Base-by-base conservation (phyloP, 2,113 vertebrate genomes). In the Petromus typicus region DNA sequence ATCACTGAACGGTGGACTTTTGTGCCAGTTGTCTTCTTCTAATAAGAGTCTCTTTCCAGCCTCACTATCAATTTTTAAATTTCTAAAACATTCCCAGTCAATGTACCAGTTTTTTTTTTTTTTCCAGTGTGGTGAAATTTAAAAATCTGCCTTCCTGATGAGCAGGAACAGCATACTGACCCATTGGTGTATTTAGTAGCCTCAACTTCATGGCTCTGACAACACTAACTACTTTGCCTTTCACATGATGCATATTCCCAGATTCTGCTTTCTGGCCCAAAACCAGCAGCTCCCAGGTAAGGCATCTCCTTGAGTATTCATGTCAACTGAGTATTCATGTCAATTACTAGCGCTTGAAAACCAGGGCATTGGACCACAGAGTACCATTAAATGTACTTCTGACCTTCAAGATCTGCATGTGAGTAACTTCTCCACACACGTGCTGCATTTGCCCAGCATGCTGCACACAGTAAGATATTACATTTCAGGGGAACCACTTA, bases 181-280 rank as follows among this genome's bases (percentile, higher is more conserved):
- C 75, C 43, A 67, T n/a, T 93, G 80, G 78, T 45, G 73, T 81
- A 89, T 27, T 80, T 69, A 84, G 32, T 7, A 54, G 43, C 64
- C 48, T 95, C 71, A 84, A 64, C 67, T 59, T 27, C 27, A 45
- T 48, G n/a, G 57, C 43, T 86, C 51, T 83, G 43, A 40, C 86
- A 89, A 69, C n/a, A 34, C 18, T 56, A 86, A 94, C 64, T n/a
- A 34, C 67, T 69, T 59, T 80, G 57, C 63, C 84, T 95, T 96
- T 85, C 67, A 86, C n/a, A 34, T 83, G 54, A 95, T 56, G 1
- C 25, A 75, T 71, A 64, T 75, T 94, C 80, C 45, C 7, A 1
- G 90, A 89, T 96, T 81, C 80, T 84, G 95, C 75, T 84, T 86
- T 75, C 87, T 34, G 73, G 80, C 89, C 16, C 4, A 57, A 94